Conservation (phyloP, 2,888 invertebrate species). For the Caenorhabditis parvicauda region DNA sequence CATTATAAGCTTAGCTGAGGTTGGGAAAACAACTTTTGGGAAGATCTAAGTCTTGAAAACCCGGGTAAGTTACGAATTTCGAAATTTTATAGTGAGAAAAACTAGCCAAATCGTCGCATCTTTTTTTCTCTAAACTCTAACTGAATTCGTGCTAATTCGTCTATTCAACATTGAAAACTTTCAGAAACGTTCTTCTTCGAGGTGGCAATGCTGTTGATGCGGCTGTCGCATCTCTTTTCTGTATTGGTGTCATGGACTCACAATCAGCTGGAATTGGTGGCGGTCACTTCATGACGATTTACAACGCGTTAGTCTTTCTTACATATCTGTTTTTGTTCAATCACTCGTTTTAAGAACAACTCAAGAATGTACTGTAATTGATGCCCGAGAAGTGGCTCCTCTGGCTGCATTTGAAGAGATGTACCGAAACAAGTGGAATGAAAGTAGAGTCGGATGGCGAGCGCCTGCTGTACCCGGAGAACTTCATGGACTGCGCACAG, state of each 20-base stretch:
- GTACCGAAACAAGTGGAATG: slow-evolving; percentile 56
- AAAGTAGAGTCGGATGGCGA: slow-evolving; percentile 53
- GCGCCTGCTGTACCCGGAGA: slow-evolving; percentile 60
- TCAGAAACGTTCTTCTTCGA: slow-evolving; percentile 72
- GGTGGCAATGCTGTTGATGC: slow-evolving; percentile 77
- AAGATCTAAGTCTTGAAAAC: too few relatives aligned
- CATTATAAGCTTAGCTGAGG: too few relatives aligned
- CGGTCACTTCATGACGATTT: slow-evolving; percentile 82
- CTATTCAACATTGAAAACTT: slow-evolving; percentile 17
- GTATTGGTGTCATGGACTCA: slow-evolving; percentile 78
- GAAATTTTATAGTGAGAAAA: too few relatives aligned
- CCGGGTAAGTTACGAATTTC: too few relatives aligned
- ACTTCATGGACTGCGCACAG: slow-evolving; percentile 53
- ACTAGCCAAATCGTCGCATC: background rate
- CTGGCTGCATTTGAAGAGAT: slow-evolving; percentile 68
- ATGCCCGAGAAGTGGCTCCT: slow-evolving; percentile 66
- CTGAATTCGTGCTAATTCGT: background rate
- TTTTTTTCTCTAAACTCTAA: background rate
- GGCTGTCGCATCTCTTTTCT: slow-evolving; percentile 80
- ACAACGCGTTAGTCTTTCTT: slow-evolving; percentile 66
- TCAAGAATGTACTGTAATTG: slow-evolving; percentile 59
- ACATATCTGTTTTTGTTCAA: too few relatives aligned
- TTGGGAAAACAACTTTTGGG: too few relatives aligned
- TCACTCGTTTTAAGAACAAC: slow-evolving; percentile 50
- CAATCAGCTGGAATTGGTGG: slow-evolving; percentile 87